phyloP scores from a whole-genome alignment of 2,113 vertebrate genomes.

The Chroicocephalus ridibundus region DNA sequence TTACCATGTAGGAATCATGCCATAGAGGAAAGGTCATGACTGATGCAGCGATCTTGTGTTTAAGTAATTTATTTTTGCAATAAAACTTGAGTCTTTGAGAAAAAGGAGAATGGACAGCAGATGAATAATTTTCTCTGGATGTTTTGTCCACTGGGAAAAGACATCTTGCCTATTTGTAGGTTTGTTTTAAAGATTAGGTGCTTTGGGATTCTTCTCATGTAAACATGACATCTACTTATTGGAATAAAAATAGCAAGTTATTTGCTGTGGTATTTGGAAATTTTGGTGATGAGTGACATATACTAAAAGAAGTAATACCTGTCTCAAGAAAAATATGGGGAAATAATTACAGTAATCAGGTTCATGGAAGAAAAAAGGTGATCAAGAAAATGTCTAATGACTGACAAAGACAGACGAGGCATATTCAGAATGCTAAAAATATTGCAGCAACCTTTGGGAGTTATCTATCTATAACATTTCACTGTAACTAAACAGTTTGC shows the following conservation, averaged over 20 bases:
- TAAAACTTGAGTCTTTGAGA: background rate
- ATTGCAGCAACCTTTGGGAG: background rate
- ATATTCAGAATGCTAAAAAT: background rate
- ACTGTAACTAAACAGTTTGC: background rate
- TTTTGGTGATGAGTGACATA: background rate
- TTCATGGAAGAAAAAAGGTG: background rate
- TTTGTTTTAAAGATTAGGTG: background rate
- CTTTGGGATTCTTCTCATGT: background rate
- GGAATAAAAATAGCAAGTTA: constrained; percentile 22
- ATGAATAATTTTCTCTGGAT: background rate
- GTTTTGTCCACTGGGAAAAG: background rate
- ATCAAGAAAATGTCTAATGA: constrained; percentile 2
- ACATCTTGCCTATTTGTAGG: background rate
- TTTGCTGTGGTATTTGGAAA: constrained; percentile 28
- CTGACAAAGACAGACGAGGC: background rate
- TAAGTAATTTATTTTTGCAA: background rate
- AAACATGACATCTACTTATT: background rate
- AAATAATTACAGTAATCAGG: constrained; percentile 34
- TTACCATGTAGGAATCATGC: background rate
- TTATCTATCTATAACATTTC: background rate
- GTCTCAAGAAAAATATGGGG: background rate
- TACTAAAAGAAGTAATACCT: constrained; percentile 8
- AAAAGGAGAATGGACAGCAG: background rate
- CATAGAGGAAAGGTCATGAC: background rate
- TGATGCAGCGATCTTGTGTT: background rate